Percentiles rank a stretch among this genome's conserved stretches.
Conservation (phyloP, 1,140 invertebrate genomes). For the Acyrthosiphon pisum region DNA sequence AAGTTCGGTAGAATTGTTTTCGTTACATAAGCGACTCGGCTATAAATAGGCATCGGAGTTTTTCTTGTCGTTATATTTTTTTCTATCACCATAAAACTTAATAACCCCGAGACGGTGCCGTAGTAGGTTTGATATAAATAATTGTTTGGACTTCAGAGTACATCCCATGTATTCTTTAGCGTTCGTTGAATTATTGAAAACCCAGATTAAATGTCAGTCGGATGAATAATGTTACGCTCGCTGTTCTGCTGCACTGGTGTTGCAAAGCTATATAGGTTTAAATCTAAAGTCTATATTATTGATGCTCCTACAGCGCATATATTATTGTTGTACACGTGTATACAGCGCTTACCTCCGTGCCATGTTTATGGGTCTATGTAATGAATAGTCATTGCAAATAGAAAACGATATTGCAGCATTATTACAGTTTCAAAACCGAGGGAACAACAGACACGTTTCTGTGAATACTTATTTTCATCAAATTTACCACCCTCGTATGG, state of each 20-base stretch:
- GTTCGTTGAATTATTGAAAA: background rate
- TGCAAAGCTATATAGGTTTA: background rate
- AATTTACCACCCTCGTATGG: background rate
- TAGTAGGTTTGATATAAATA: background rate
- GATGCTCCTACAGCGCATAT: background rate
- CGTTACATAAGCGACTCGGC: background rate
- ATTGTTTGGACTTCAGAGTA: background rate
- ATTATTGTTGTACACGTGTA: background rate
- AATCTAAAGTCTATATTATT: background rate
- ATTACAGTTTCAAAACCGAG: background rate
- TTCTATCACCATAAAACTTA: background rate
- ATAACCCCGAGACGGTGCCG: background rate
- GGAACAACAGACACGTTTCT: background rate
- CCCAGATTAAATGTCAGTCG: background rate
- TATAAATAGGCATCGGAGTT: background rate
- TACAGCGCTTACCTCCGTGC: background rate
- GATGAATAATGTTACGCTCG: background rate
- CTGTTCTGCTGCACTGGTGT: background rate
- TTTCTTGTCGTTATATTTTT: background rate
- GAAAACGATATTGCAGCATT: background rate
- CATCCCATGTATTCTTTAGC: background rate
- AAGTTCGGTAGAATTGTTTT: background rate
- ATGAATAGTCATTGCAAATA: constrained; percentile 14
- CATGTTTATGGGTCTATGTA: background rate
- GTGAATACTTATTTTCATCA: background rate